A percentile compares a stretch with the other conserved stretches of the same genome.
Evolutionary conservation across 2,888 invertebrate genomes (phyloP).

Genomic region (Sminthurinus aureus): DNA sequence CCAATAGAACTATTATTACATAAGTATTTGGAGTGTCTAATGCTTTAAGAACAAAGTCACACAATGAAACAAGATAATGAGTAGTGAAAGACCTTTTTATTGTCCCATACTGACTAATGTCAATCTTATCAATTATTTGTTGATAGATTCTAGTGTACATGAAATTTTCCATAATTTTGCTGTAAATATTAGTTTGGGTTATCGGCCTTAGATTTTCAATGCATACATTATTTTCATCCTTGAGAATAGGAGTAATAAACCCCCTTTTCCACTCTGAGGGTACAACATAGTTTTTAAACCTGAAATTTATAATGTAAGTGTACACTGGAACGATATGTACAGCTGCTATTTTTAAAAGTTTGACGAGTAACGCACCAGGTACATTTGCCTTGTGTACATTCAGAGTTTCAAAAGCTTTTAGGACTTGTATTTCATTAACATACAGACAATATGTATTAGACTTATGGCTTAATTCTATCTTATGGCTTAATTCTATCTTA

Average conservation of each 20-base stretch:
- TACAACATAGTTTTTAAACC: background rate
- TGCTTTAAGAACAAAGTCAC: background rate
- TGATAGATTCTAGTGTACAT: slow-evolving; percentile 6
- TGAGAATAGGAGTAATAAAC: slow-evolving; percentile 5
- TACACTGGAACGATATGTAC: background rate
- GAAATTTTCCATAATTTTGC: slow-evolving; percentile 10
- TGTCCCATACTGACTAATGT: slow-evolving; percentile 12
- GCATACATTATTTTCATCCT: background rate
- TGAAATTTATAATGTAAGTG: slow-evolving; percentile 9
- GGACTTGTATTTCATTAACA: background rate
- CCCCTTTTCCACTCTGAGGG: background rate
- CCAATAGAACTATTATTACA: slow-evolving; percentile 9
- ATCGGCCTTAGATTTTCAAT: slow-evolving; percentile 11
- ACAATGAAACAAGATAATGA: slow-evolving; percentile 1
- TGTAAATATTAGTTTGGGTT: slow-evolving; percentile 10
- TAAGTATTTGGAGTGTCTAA: slow-evolving; percentile 1
- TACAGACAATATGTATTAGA: too few species aligned
- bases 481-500: too few species aligned
- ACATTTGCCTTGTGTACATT: background rate
- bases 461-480: too few species aligned
- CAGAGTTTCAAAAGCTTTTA: background rate
- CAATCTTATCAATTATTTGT: background rate
- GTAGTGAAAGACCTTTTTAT: background rate
- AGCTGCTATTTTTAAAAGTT: slow-evolving; percentile 4
- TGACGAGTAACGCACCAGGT: background rate